A percentile compares a stretch with the other conserved stretches of the same genome.
phyloP scores from a whole-genome alignment of 2,888 invertebrate genomes.

The Mesorhabditis sp. region DNA sequence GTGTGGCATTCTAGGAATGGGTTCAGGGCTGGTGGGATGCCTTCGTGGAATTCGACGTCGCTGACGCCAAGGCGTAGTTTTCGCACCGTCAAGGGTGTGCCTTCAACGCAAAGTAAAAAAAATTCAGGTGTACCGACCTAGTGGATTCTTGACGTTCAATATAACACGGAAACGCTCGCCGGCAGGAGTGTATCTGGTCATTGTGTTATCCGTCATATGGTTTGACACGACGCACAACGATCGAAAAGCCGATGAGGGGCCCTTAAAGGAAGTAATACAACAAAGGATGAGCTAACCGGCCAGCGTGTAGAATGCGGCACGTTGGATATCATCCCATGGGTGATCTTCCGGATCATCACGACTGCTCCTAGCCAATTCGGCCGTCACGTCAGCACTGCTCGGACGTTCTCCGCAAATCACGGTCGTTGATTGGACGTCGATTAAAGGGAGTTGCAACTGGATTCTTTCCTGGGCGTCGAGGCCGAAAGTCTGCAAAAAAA shows the following conservation, averaged over 20 bases:
- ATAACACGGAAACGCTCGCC: slow-evolving; percentile 40
- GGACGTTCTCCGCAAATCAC: slow-evolving; percentile 40
- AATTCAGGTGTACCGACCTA: slow-evolving; percentile 13
- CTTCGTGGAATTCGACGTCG: background rate
- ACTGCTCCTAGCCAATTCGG: slow-evolving; percentile 13
- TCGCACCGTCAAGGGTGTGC: background rate
- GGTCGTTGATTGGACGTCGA: slow-evolving; percentile 5
- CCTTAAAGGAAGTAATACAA: background rate
- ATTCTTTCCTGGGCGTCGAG: background rate
- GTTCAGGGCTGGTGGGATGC: background rate
- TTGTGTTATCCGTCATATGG: slow-evolving; percentile 37
- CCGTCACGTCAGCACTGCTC: slow-evolving; percentile 10
- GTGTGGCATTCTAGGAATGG: background rate
- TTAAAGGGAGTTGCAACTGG: background rate
- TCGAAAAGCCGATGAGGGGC: slow-evolving; percentile 25
- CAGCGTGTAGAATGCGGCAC: slow-evolving; percentile 37
- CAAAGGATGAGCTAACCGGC: slow-evolving; percentile 18
- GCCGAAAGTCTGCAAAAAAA: background rate
- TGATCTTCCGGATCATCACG: slow-evolving; percentile 22
- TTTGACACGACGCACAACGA: slow-evolving; percentile 30
- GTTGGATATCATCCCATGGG: slow-evolving; percentile 36
- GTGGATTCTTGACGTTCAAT: slow-evolving; percentile 38
- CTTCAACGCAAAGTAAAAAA: background rate
- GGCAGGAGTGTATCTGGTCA: slow-evolving; percentile 37
- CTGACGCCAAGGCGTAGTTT: background rate